Evolutionary conservation across 2,888 invertebrate genomes (phyloP).

Genomic region (Melinaea menophilus): DNA sequence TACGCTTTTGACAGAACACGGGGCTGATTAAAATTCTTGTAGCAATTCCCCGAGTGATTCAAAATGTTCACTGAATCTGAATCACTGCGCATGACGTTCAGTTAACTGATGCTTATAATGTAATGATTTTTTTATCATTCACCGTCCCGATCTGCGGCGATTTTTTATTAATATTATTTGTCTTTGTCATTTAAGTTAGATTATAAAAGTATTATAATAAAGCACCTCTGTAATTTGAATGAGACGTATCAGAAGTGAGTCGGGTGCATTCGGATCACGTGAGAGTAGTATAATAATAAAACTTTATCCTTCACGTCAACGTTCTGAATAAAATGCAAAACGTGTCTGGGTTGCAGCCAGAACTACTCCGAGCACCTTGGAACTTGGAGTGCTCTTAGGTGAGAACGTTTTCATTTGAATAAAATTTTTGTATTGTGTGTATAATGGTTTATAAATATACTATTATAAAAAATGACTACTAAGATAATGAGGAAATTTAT

Average conservation of each 20-base stretch:
- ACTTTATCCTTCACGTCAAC: constrained; percentile 74
- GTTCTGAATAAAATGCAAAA: constrained; percentile 76
- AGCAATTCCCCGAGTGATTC: constrained; percentile 35
- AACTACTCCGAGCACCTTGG: constrained; percentile 45
- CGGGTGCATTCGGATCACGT: constrained; percentile 66
- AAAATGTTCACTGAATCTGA: constrained; percentile 23
- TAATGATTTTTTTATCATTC: constrained; percentile 13
- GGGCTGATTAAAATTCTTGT: constrained; percentile 44
- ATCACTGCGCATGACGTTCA: constrained; percentile 16
- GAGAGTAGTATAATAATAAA: constrained; percentile 75
- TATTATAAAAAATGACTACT: no score
- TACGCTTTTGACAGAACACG: constrained; percentile 39
- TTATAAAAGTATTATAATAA: not conserved
- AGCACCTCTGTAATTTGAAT: constrained; percentile 9
- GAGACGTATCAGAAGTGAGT: constrained; percentile 21
- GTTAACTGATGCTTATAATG: constrained; percentile 17
- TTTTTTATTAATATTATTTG: not conserved
- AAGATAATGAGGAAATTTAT: no score
- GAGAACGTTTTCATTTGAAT: not conserved
- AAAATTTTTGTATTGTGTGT: not conserved
- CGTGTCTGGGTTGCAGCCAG: constrained; percentile 76
- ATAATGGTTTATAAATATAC: no score
- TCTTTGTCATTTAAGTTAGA: no score
- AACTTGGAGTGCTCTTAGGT: constrained; percentile 35
- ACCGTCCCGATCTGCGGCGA: not conserved